Evolutionary conservation across 2,113 vertebrate genomes (phyloP).

Genomic region (Aramus guarauna): DNA sequence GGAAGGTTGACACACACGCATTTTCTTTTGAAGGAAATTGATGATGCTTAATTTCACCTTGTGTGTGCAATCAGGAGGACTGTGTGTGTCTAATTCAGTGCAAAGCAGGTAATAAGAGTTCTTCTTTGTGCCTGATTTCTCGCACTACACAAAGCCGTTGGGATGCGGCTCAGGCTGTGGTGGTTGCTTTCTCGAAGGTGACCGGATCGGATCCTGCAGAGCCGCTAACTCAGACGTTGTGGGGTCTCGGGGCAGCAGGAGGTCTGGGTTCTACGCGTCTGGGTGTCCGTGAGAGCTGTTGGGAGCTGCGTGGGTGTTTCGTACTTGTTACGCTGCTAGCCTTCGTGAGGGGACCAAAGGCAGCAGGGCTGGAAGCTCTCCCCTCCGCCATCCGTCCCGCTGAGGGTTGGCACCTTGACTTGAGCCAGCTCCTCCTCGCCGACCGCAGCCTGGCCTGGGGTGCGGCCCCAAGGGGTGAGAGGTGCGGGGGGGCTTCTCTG

Average conservation of each 20-base stretch:
- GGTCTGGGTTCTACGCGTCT: fast-evolving
- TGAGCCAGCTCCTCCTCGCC: not conserved
- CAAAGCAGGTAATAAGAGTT: not conserved
- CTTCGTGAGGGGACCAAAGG: not conserved
- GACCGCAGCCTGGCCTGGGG: fast-evolving
- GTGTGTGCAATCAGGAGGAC: not conserved
- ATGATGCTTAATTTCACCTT: not conserved
- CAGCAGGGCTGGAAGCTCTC: not conserved
- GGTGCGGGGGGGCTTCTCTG: not conserved
- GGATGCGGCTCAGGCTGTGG: not conserved
- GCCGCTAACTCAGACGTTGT: not conserved
- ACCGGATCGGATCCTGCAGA: not conserved
- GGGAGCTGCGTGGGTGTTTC: not conserved
- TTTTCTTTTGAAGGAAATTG: not conserved
- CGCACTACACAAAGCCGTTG: not conserved
- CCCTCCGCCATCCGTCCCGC: fast-evolving
- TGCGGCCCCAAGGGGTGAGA: not conserved
- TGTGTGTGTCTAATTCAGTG: not conserved
- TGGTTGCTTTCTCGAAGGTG: not conserved
- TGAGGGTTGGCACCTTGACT: not conserved
- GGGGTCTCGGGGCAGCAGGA: not conserved
- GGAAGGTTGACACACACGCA: fast-evolving
- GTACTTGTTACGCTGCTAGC: too few species aligned
- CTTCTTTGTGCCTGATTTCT: not conserved
- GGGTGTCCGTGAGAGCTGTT: fast-evolving